Percentiles rank a stretch among this genome's conserved stretches.
These are phyloP conservation scores for Trissolcus brochymenae DNA, from an alignment of 2,888 invertebrate genomes.

Conservation along the genomic window DNA sequence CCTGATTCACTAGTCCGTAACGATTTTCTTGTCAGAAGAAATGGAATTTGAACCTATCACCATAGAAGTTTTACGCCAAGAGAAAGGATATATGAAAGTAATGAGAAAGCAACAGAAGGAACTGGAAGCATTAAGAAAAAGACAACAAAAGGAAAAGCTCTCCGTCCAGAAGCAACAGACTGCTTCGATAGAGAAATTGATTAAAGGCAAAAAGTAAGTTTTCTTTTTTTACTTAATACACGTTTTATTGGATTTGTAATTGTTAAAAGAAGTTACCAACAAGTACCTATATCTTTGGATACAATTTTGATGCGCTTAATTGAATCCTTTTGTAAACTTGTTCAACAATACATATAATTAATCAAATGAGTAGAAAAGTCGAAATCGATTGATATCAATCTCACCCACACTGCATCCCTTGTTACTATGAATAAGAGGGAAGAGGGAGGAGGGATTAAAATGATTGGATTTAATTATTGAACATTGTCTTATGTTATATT, in stretches of 20 bases:
- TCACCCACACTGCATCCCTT: too few relatives aligned
- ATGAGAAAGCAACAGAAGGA: conserved; percentile 98
- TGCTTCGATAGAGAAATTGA: conserved; percentile 92
- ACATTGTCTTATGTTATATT: too few relatives aligned
- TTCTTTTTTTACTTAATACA: conserved; percentile 15
- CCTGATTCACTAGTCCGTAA: conserved; percentile 37
- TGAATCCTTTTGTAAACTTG: too few relatives aligned
- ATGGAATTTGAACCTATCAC: conserved; percentile 94
- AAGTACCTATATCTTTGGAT: too few relatives aligned
- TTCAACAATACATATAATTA: too few relatives aligned
- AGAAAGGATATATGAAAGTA: conserved; percentile 94
- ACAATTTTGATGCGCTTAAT: too few relatives aligned
- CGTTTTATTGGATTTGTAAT: neutral
- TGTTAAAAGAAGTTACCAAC: too few relatives aligned
- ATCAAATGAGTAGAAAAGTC: too few relatives aligned
- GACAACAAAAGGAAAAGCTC: conserved; percentile 94
- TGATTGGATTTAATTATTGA: too few relatives aligned
- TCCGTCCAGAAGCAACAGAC: conserved; percentile 94
- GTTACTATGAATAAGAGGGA: too few relatives aligned
- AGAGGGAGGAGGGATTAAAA: too few relatives aligned
- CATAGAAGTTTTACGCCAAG: conserved; percentile 88
- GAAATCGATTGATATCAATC: too few relatives aligned
- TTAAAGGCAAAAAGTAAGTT: conserved; percentile 92
- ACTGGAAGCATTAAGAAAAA: conserved; percentile 91
- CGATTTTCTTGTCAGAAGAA: conserved; percentile 66